Evolutionary conservation across 2,888 invertebrate genomes (phyloP), one percentile per base, ranked within the genome.

Genomic region (Ypsolopha scabrella): DNA sequence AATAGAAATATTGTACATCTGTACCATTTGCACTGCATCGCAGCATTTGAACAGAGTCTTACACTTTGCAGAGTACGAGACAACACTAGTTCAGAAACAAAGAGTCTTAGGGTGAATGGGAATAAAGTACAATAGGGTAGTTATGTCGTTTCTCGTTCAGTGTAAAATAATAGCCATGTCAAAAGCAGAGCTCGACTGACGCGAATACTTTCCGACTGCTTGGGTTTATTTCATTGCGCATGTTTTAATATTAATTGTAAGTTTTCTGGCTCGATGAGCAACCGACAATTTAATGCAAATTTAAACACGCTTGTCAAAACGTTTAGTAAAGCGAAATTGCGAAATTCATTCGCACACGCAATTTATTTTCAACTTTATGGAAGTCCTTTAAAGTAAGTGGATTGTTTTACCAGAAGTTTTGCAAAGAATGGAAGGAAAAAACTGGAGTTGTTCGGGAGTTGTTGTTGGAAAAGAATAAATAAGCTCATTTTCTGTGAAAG

Each of bases 241-340:
- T 81, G 79, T 80, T 79, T 82, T 79, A 81, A 82, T 80, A 81
- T 80, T 82, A 80, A 82, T 82, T 80, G 79, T 80, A 77, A 80
- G 80, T 81, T 80, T 80, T 80, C 79, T 67, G 67, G 60, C 58
- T 67, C 68, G 72, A 60, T 70, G 72, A 63, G 57, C 65, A 51
- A 57, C 56, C 65, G 67, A 70, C 65, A 65, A 67, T 64, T 64
- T 69, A 65, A 76, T 72, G 72, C 66, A 73, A 75, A 76, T 75
- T 65, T 67, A 46, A 24, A 60, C 60, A 62, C 64, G 69, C 68
- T 58, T 74, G 79, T 79, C 78, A 73, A 70, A 77, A 71, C 74
- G 69, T 70, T 72, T 71, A 68, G 61, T 55, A 58, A 52, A 59
- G 13, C 13, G 8, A 2, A 13, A 11, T 36, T 47, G 13, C 8